A percentile compares a stretch with the other conserved stretches of the same genome.
These are phyloP conservation scores for Scortum barcoo DNA, from an alignment of 2,113 vertebrate genomes.

Conservation along the genomic window DNA sequence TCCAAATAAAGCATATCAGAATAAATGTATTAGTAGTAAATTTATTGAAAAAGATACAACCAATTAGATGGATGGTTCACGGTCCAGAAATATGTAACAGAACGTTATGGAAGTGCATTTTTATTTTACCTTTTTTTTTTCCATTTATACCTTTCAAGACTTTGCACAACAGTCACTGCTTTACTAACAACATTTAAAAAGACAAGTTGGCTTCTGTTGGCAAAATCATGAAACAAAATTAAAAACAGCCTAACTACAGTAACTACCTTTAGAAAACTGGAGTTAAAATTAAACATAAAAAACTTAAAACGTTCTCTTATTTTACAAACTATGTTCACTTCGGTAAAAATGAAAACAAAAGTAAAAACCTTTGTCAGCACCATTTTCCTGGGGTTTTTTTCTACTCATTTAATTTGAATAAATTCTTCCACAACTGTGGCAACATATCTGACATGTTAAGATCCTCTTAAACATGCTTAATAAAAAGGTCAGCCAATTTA, in stretches of 20 bases:
- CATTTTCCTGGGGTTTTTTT: slow-evolving; percentile 62
- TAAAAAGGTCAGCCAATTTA: slow-evolving; percentile 54
- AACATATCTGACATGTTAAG: slow-evolving; percentile 39
- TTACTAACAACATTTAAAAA: slow-evolving; percentile 85
- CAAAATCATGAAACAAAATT: slow-evolving; percentile 74
- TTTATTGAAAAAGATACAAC: slow-evolving; percentile 89
- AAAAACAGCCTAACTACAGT: slow-evolving; percentile 72
- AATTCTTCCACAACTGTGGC: slow-evolving; percentile 23
- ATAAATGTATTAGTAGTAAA: slow-evolving; percentile 85
- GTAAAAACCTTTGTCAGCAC: slow-evolving; percentile 82
- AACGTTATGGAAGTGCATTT: slow-evolving; percentile 75
- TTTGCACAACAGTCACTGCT: slow-evolving; percentile 82
- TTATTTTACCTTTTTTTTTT: slow-evolving; percentile 56
- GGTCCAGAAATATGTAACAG: slow-evolving; percentile 84
- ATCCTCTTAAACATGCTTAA: slow-evolving; percentile 50
- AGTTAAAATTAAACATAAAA: slow-evolving; percentile 81
- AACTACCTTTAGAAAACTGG: slow-evolving; percentile 83
- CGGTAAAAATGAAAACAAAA: slow-evolving; percentile 78
- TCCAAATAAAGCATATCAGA: slow-evolving; percentile 21
- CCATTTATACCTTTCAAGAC: slow-evolving; percentile 70
- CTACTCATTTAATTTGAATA: slow-evolving; percentile 45
- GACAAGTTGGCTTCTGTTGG: slow-evolving; percentile 73
- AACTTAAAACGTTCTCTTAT: slow-evolving; percentile 78
- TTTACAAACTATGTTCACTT: slow-evolving; percentile 85
- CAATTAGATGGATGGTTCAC: slow-evolving; percentile 82